phyloP scores from a whole-genome alignment of 2,797 vertebrate genomes.

The Chloroceryle inda region DNA sequence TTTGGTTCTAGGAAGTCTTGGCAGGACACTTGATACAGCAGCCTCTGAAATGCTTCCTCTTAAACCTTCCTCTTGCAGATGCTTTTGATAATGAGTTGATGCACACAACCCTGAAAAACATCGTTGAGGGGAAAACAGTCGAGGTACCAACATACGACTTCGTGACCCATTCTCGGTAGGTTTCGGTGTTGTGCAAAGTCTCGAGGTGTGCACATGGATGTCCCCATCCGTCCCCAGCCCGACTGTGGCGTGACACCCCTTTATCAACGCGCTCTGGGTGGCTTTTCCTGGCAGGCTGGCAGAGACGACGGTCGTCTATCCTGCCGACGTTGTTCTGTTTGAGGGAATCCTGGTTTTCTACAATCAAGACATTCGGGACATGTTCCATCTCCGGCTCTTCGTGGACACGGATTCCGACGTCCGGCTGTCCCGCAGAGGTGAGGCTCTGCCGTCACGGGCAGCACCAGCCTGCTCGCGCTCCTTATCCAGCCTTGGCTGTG shows the following conservation, averaged over 20 bases:
- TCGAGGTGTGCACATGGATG: rapidly evolving
- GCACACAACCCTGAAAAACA: conserved; percentile 91
- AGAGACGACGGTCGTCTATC: conserved; percentile 91
- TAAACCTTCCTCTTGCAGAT: conserved; percentile 76
- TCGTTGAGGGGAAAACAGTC: conserved; percentile 91
- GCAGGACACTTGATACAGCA: not conserved
- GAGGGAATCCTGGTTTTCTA: conserved; percentile 98
- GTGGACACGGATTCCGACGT: conserved; percentile 98
- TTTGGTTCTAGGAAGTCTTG: not conserved
- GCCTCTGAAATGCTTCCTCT: not conserved
- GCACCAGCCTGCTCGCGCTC: rapidly evolving
- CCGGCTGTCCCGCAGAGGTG: conserved; percentile 85
- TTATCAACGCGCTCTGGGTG: not conserved
- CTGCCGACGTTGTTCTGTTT: conserved; percentile 93
- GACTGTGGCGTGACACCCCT: rapidly evolving
- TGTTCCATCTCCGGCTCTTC: conserved; percentile 98
- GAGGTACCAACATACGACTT: conserved; percentile 96
- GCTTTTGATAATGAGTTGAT: conserved; percentile 96
- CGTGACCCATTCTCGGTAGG: conserved; percentile 94
- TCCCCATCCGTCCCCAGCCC: too few relatives aligned
- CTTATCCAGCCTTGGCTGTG: rapidly evolving
- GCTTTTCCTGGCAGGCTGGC: conserved; percentile 82
- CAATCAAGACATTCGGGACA: conserved; percentile 92
- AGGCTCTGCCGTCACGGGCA: rapidly evolving
- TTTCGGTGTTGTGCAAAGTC: rapidly evolving